Evolutionary conservation across 2,113 vertebrate genomes (phyloP).

Genomic region (Arvicanthis niloticus): DNA sequence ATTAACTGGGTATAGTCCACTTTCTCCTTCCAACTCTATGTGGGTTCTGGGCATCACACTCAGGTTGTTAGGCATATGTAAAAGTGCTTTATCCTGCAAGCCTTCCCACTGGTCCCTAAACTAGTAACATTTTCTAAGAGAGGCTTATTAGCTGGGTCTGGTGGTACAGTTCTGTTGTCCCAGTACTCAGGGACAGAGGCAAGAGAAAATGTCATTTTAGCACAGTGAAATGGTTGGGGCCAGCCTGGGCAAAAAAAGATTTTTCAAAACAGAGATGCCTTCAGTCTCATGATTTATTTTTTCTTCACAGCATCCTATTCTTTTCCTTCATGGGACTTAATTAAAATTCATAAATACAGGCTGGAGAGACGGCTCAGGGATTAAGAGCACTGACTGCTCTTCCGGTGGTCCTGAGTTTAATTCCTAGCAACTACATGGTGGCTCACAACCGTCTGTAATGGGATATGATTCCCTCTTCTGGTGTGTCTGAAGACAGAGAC

Average conservation of each 20-base stretch:
- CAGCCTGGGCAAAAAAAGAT: not conserved
- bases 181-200: not conserved
- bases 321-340: slow-evolving; percentile 36
- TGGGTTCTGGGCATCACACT: not conserved
- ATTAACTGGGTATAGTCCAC: no score
- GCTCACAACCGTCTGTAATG: no score
- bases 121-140: not conserved
- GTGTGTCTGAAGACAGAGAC: no score
- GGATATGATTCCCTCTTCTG: no score
- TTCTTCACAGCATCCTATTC: not conserved
- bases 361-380: no score
- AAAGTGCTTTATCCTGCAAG: not conserved
- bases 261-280: not conserved
- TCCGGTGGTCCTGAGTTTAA: no score
- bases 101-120: not conserved
- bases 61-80: not conserved
- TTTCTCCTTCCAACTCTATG: not conserved
- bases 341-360: not conserved
- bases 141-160: not conserved
- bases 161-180: no score
- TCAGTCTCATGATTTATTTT: not conserved
- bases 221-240: not conserved
- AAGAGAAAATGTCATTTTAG: not conserved
- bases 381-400: no score
- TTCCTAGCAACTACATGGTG: no score